Evolutionary conservation across 2,888 invertebrate species (phyloP), one percentile per base, ranked within the genome.

Genomic region (Meloe dianella): DNA sequence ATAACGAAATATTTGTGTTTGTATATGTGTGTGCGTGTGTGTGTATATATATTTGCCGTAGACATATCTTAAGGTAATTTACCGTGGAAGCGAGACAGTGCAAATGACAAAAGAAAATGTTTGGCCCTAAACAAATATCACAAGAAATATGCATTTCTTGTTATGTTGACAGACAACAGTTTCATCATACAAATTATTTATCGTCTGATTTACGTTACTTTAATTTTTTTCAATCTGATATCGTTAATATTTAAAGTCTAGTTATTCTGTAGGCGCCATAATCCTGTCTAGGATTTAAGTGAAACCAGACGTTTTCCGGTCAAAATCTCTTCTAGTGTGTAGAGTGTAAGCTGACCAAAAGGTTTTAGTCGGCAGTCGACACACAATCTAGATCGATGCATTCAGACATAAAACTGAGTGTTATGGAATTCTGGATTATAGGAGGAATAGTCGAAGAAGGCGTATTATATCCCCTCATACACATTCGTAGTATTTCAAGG

Each of bases 321-420:
- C 17, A 41, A n/a, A 41, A 41, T 41, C 41, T 17, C 41, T 17
- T 41, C n/a, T 17, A n/a, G n/a, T n/a, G n/a, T n/a, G n/a, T n/a
- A n/a, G n/a, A n/a, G n/a, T n/a, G 12, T 80, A 80, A 81, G 80
- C 81, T 80, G 80, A 78, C 80, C 81, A 77, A 78, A 77, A 75
- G 63, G 56, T 64, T 74, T 73, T 74, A 71, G 71, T 70, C 72
- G 70, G n/a, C n/a, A n/a, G n/a, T n/a, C n/a, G n/a, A n/a, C n/a
- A n/a, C n/a, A 67, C 77, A 78, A 79, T 78, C 79, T 75, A 75
- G 77, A 77, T 78, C 77, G 79, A 79, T 79, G 77, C 78, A 77
- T 78, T 77, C 74, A 72, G 69, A 77, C 79, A 78, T 79, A 79
- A 78, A 78, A 77, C 75, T 80, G 80, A 81, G 81, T 80, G 80